Evolutionary conservation across 1,140 invertebrate species (phyloP), one percentile per base, ranked within the genome.

Genomic region (Reticulitermes speratus): DNA sequence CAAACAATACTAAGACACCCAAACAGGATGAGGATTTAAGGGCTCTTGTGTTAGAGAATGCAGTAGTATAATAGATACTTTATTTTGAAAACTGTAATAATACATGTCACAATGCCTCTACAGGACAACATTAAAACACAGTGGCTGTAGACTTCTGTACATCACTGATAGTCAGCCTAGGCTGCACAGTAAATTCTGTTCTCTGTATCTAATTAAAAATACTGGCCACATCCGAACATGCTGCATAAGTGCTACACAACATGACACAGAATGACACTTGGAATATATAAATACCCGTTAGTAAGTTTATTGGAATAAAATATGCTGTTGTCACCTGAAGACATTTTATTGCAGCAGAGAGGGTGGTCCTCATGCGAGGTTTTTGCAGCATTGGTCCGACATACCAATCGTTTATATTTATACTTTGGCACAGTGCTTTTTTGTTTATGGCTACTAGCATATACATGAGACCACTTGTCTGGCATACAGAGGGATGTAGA

Each of bases 281-380:
- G 65, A 75, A 30, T 75, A 75, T 75, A 75, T n/a, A 75, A 75
- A 75, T 75, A 75, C 65, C 65, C 65, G 65, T 75, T 75, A 65
- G 25, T 30, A 75, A 75, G 65, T 75, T 75, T 75, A 75, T 75
- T 75, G 65, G 65, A 75, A 75, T 75, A 75, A 25, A 75, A n/a
- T 19, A 75, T 25, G 65, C 65, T 30, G 65, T 25, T 75, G 65
- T 14, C 65, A 75, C 25, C 65, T 30, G 65, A 25, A 75, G 65
- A 75, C 65, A 30, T 59, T 59, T 59, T 14, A 14, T 59, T 23
- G 55, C 55, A 19, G 55, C 55, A 59, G 55, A 59, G 55, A 19
- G 55, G 21, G 55, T 2, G 2, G 14, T 1, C 21, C 14, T 23
- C 55, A 23, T 6, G 21, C 55, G 55, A 59, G 21, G 55, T 59